Base-by-base conservation (phyloP, 1,140 invertebrate species). In the Acromyrmex charruanus region DNA sequence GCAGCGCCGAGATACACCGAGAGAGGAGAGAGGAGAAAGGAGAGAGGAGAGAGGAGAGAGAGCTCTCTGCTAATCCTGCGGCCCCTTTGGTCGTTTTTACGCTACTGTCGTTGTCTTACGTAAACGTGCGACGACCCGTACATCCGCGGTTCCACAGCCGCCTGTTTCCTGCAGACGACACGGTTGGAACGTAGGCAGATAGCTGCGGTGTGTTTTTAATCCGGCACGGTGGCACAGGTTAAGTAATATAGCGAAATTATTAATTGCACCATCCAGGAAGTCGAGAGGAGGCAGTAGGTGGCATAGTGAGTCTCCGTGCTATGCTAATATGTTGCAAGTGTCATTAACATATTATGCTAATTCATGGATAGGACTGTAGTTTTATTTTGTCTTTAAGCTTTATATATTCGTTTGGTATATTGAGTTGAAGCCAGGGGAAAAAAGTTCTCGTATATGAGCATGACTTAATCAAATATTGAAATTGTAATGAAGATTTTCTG, bases 1-100 rank as follows among this genome's bases (percentile, higher is more conserved):
- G 86, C 68, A 59, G 44, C 75, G 61, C 58, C 16, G 39, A 28
- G 58, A 63, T 59, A 82, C n/a, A 51, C 61, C 31, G 35, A 68
- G 35, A 14, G 39, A 66, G 31, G n/a, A 31, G 4, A 35, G 12
- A 10, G 10, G 63, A 65, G 63, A 31, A 21, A 21, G 21, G 59
- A 39, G 18, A 39, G 72, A 21, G 53, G 14, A n/a, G 18, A 31
- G 3, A 35, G 44, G 21, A 28, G 6, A 39, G 21, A n/a, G 6
- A 59, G 21, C 12, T 16, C 16, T 80, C 63, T 63, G 65, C 80
- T 88, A 87, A 89, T 91, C 81, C 80, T 61, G 51, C 44, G n/a
- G 12, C 74, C 35, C 65, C 72, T 77, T 74, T 77, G 31, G 21
- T 55, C 59, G 77, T 91, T 89, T 86, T 91, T 86, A 81, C 53